Conservation (phyloP, 2,888 invertebrate species). For the Epiblema foenella region DNA sequence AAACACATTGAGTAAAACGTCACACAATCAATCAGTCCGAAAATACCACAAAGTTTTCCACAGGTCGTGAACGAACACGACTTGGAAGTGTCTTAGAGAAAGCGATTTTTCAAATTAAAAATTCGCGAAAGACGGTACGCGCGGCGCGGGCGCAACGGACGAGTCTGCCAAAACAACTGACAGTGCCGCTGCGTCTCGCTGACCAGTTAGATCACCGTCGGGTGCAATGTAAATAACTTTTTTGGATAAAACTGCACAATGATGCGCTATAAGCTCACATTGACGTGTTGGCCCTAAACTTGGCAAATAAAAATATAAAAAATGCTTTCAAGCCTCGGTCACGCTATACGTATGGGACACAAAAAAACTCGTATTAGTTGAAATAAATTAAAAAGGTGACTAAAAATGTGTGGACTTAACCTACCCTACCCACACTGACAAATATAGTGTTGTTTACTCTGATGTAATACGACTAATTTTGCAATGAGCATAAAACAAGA, state of each 20-base stretch:
- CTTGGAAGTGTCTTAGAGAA: conserved; percentile 42
- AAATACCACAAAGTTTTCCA: conserved; percentile 40
- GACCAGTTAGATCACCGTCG: conserved; percentile 69
- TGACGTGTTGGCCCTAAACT: too few relatives aligned
- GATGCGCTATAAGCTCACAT: too few relatives aligned
- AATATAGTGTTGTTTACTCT: background rate
- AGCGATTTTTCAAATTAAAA: conserved; percentile 46
- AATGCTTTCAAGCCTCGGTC: too few relatives aligned
- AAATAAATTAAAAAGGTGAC: too few relatives aligned
- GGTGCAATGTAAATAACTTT: conserved; percentile 47
- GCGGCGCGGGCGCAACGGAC: conserved; percentile 68
- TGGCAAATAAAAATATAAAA: too few relatives aligned
- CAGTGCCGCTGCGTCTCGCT: conserved; percentile 73
- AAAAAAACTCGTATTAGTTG: too few relatives aligned
- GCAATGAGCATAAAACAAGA: background rate
- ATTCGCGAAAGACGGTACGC: conserved; percentile 50
- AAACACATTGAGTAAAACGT: conserved; percentile 23
- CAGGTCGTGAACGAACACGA: conserved; percentile 15
- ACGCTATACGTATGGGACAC: too few relatives aligned
- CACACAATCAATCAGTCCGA: conserved; percentile 11
- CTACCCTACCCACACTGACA: too few relatives aligned
- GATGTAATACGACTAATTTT: conserved; percentile 6
- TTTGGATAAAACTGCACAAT: background rate
- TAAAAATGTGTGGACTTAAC: too few relatives aligned
- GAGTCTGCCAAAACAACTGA: conserved; percentile 79